Base-by-base conservation (phyloP, 2,797 vertebrate genomes). In the Phrynocephalus forsythii region DNA sequence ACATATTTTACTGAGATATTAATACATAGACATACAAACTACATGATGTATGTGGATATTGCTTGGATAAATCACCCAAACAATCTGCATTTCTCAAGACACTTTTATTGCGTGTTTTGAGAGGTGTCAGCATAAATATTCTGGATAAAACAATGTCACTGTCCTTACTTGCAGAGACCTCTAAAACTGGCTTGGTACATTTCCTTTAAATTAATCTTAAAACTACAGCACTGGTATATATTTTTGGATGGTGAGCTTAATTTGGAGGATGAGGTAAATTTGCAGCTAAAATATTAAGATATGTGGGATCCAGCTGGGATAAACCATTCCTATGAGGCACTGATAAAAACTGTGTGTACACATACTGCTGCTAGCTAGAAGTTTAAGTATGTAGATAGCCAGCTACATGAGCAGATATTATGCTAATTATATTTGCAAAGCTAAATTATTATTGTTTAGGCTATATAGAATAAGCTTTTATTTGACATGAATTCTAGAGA, bases 11-110 rank as follows among this genome's bases (percentile, higher is more conserved):
- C 75, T 82, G 77, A 44, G 50, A 33, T 48, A 82, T 73, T 87
- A 83, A 84, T 81, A 82, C 22, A 78, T 68, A 83, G 85, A 90
- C 52, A 83, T 69, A 83, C 28, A 52, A 78, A 63, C n/a, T 1
- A 8, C 48, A 68, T 73, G 56, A 89, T 89, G 28, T 78, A 91
- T 73, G 82, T 79, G 72, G 48, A 84, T 84, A 71, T 86, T 83
- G 82, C 66, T 85, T 69, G 24, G 44, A 84, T 91, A 88, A 88
- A 88, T 86, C 63, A 84, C 81, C 48, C 24, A 86, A 88, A 88
- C 81, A 86, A 86, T 91, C 80, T 88, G 80, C 84, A 91, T 88
- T 80, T 80, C 69, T 83, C 30, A 66, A 79, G 77, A 90, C 63
- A 86, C 52, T 82, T 86, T 83, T 90, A 86, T 86, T 88, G 77